A percentile compares a stretch with the other conserved stretches of the same genome.
Evolutionary conservation across 1,140 invertebrate genomes (phyloP).

Genomic region (Hirudo medicinalis): DNA sequence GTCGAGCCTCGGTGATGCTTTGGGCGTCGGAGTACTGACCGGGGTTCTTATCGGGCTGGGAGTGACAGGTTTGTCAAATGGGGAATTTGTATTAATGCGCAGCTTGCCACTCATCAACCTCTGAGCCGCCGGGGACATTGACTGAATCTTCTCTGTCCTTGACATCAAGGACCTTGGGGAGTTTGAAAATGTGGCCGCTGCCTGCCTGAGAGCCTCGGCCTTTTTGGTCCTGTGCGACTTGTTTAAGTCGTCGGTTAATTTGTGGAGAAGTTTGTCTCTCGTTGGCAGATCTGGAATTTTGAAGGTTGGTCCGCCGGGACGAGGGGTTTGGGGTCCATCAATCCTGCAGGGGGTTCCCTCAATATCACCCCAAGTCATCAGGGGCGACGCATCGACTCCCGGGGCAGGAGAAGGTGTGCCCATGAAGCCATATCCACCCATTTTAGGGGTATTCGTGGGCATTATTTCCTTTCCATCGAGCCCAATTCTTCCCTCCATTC

Average conservation of each 20-base stretch:
- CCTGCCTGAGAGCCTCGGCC: constrained; percentile 42
- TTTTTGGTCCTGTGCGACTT: constrained; percentile 64
- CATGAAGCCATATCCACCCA: constrained; percentile 68
- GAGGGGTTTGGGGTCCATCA: constrained; percentile 43
- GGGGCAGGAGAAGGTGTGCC: constrained; percentile 73
- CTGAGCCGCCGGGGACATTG: constrained; percentile 86
- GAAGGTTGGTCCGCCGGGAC: constrained; percentile 39
- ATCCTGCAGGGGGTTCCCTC: constrained; percentile 81
- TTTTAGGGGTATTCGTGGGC: constrained; percentile 47
- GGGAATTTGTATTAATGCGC: constrained; percentile 31
- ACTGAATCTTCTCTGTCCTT: constrained; percentile 57
- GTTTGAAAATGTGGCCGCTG: constrained; percentile 31
- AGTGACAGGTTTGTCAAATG: neutral
- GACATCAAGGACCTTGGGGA: constrained; percentile 29
- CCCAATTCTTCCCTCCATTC: constrained; percentile 58
- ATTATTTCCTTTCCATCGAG: constrained; percentile 74
- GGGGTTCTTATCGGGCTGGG: neutral
- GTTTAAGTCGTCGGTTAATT: constrained; percentile 76
- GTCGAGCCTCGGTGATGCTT: neutral
- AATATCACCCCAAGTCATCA: constrained; percentile 99
- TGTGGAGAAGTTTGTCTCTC: constrained; percentile 71
- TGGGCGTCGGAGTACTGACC: neutral
- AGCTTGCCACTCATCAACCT: constrained; percentile 56
- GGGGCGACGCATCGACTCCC: constrained; percentile 66
- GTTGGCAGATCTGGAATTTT: constrained; percentile 66